These are phyloP conservation scores for Pharmacophagus antenor DNA, from an alignment of 2,888 invertebrate genomes.

Conservation along the genomic window DNA sequence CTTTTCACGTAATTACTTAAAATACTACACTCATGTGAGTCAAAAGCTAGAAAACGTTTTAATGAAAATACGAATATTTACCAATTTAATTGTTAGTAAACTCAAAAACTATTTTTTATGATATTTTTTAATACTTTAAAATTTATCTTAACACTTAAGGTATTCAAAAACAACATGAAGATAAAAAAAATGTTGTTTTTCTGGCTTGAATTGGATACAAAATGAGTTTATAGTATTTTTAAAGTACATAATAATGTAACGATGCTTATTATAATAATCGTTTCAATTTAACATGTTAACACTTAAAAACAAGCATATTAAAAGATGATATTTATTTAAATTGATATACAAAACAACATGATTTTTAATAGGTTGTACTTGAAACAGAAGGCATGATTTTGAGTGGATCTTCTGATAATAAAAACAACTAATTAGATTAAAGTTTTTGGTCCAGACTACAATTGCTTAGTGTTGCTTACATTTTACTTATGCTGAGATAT, in stretches of 20 bases:
- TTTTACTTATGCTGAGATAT: too few species aligned
- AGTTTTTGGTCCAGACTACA: neutral
- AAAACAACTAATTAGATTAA: neutral
- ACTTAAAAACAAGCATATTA: conserved; percentile 3
- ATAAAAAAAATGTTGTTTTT: too few species aligned
- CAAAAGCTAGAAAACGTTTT: too few species aligned
- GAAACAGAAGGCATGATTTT: neutral
- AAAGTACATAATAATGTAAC: conserved; percentile 11
- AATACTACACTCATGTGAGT: too few species aligned
- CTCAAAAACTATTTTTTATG: too few species aligned
- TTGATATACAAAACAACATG: neutral
- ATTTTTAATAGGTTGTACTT: neutral
- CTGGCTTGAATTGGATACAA: conserved; percentile 15
- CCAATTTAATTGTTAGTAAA: too few species aligned
- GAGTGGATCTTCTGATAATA: conserved; percentile 1
- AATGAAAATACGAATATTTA: too few species aligned
- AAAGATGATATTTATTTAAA: conserved; percentile 1
- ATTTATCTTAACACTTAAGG: too few species aligned
- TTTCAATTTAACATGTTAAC: conserved; percentile 9
- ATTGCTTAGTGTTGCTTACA: too few species aligned
- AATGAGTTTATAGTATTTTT: conserved; percentile 15
- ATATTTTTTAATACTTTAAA: too few species aligned
- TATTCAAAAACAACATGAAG: too few species aligned
- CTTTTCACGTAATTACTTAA: too few species aligned
- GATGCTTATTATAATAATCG: conserved; percentile 11